Conservation (phyloP, 2,113 vertebrate genomes). For the Suricata suricatta region DNA sequence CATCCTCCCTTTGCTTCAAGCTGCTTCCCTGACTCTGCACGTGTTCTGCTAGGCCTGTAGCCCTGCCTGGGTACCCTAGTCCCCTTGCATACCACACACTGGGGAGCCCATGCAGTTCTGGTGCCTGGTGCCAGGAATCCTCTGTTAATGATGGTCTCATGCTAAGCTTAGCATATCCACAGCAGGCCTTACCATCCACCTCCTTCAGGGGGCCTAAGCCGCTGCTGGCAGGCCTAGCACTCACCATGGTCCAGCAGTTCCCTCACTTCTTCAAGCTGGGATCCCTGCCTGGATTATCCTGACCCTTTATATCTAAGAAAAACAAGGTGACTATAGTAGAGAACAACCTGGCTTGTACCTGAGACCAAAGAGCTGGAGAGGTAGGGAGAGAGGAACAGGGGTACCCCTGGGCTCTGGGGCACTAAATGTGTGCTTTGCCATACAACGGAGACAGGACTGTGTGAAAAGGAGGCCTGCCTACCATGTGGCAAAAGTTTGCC, state of each 20-base stretch:
- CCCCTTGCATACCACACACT: neutral
- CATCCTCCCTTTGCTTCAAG: constrained; percentile 75
- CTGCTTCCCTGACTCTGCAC: constrained; percentile 73
- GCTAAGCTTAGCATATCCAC: neutral
- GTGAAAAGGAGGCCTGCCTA: neutral
- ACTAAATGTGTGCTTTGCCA: neutral
- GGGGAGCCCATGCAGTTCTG: neutral
- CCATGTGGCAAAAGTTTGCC: neutral
- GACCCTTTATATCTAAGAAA: neutral
- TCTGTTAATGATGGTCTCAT: neutral
- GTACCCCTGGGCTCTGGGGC: neutral
- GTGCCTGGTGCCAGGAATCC: neutral
- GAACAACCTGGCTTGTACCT: neutral
- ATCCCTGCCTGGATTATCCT: neutral
- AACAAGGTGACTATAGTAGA: neutral
- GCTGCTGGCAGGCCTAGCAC: neutral
- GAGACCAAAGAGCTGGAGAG: neutral
- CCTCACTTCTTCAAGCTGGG: neutral
- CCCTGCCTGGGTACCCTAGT: neutral
- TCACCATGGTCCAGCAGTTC: neutral
- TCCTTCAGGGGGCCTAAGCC: neutral
- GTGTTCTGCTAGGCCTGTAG: constrained; percentile 61
- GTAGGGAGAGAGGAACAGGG: neutral
- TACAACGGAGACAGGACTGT: neutral
- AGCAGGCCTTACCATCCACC: neutral